Evolutionary conservation across 1,140 invertebrate species (phyloP).

Genomic region (Brachionus manjavacas): DNA sequence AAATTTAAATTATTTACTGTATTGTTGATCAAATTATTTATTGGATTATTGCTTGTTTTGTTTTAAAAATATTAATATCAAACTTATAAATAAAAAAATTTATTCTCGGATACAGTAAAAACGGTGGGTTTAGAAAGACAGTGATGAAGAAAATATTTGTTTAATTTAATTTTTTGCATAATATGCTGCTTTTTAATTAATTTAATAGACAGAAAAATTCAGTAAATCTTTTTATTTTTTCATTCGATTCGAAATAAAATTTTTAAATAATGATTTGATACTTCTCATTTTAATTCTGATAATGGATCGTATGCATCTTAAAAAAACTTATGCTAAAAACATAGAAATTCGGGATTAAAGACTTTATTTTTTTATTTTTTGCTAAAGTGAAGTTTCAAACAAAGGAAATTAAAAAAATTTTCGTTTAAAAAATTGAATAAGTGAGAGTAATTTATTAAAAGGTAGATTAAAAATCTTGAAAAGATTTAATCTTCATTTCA

Average conservation of each 20-base stretch:
- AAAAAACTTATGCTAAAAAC: not conserved
- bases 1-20: not conserved
- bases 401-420: not conserved
- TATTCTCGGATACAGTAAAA: no score
- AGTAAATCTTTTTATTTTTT: not conserved
- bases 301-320: not conserved
- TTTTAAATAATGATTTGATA: not conserved
- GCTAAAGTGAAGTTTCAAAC: not conserved
- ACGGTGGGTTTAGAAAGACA: no score
- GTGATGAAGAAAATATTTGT: no score
- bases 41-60: no score
- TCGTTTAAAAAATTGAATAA: not conserved
- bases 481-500: not conserved
- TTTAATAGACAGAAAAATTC: no score
- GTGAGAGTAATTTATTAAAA: not conserved
- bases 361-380: not conserved
- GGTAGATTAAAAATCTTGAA: not conserved
- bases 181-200: no score
- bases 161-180: no score
- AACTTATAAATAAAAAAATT: no score
- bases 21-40: no score
- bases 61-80: no score
- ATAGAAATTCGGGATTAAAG: not conserved
- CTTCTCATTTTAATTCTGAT: not conserved
- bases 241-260: not conserved